Base-by-base conservation (phyloP, 1,140 invertebrate species). In the Bilobella aurantiaca region DNA sequence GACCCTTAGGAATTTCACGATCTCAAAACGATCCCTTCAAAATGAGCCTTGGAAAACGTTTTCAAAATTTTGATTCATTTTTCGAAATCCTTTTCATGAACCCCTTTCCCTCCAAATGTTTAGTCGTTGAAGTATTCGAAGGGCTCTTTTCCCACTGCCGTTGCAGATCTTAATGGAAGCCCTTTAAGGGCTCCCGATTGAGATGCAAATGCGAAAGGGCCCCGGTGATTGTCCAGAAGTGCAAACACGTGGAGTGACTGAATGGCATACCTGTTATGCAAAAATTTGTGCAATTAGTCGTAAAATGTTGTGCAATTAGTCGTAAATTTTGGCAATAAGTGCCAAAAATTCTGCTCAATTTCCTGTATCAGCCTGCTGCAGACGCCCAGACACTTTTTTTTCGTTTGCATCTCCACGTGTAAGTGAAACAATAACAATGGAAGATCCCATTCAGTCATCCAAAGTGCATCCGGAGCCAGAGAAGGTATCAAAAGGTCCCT, bases 301-400 rank as follows among this genome's bases (percentile, higher is more conserved):
- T 8, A 12, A 42, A 42, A 42, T 12, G 8, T 42, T 42, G 8
- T 12, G 8, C 34, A 18, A 42, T 42, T 42, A 8, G 34, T 42
- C 34, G 8, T 8, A 12, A 42, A 18, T 42, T 12, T 42, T 42
- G 34, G 8, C 34, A 42, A 42, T 42, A 12, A 42, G 8, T 42
- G 37, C 37, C 37, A 42, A 42, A 42, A 42, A 42, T 42, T n/a
- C 37, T 12, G n/a, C 8, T n/a, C 8, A 42, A 42, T 42, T n/a
- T 42, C n/a, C 37, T n/a, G 8, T 42, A 42, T 42, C 37, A 12
- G n/a, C n/a, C 8, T 42, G 8, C 37, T 12, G n/a, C 37, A 53
- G 49, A 53, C 49, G 49, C 14, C 49, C 8, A 53, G 49, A 53
- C 49, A 53, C 3, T 53, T 53, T 53, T 53, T 53, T 53, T 53